A percentile compares a stretch with the other conserved stretches of the same genome.
These are phyloP conservation scores for Meiosimyza decipiens DNA, from an alignment of 2,888 invertebrate species.

Conservation along the genomic window DNA sequence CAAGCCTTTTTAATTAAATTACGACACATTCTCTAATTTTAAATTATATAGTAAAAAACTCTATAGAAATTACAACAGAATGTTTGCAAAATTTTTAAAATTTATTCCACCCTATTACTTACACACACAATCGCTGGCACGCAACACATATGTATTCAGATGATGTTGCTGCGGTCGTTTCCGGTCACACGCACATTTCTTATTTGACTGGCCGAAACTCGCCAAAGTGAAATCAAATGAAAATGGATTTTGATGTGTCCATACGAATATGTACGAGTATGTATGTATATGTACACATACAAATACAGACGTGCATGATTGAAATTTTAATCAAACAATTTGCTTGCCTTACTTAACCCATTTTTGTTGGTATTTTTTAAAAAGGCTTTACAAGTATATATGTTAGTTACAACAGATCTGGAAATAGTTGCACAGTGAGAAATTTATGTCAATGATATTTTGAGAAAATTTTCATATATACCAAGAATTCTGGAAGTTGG, in stretches of 20 bases:
- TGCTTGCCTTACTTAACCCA: not conserved
- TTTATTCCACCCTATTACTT: not conserved
- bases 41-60: too few relatives aligned
- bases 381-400: too few relatives aligned
- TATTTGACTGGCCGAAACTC: not conserved
- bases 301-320: not conserved
- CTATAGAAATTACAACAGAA: too few relatives aligned
- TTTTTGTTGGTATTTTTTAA: not conserved
- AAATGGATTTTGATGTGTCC: conserved; percentile 26
- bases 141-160: not conserved
- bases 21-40: too few relatives aligned
- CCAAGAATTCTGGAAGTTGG: too few relatives aligned
- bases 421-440: too few relatives aligned
- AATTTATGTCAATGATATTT: too few relatives aligned
- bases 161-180: conserved; percentile 20
- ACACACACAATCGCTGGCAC: not conserved
- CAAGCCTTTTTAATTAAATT: too few relatives aligned
- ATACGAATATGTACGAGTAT: not conserved
- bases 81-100: too few relatives aligned
- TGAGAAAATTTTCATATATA: too few relatives aligned
- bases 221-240: conserved; percentile 32
- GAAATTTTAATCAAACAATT: conserved; percentile 18
- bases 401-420: too few relatives aligned
- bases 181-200: conserved; percentile 10
- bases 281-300: conserved; percentile 1